Evolutionary conservation across 2,888 invertebrate species (phyloP).

Genomic region (Drosophila mercatorum): DNA sequence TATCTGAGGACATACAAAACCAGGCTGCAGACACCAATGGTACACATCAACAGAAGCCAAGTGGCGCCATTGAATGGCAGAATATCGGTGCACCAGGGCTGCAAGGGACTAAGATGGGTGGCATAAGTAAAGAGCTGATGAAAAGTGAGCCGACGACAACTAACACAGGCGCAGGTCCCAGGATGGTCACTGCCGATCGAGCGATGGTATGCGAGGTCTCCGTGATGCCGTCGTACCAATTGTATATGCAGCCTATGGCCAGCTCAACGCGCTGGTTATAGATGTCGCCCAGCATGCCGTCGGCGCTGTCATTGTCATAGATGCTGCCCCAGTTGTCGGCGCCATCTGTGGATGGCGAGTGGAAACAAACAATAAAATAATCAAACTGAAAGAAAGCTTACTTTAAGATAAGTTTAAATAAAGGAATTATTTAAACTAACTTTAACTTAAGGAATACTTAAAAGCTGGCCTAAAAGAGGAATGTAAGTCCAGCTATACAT

Average conservation of each 20-base stretch:
- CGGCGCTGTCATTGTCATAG: constrained; percentile 78
- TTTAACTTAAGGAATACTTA: too few relatives aligned
- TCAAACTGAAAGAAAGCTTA: background rate
- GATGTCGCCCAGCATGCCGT: constrained; percentile 82
- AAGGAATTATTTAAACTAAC: too few relatives aligned
- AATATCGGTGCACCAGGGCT: constrained; percentile 79
- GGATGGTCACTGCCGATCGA: constrained; percentile 81
- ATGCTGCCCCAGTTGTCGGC: constrained; percentile 83
- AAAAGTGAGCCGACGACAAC: background rate
- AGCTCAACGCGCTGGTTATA: constrained; percentile 80
- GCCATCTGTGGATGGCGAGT: constrained; percentile 67
- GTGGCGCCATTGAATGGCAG: constrained; percentile 75
- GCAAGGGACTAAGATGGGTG: constrained; percentile 61
- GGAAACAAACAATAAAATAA: background rate
- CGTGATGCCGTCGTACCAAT: constrained; percentile 82
- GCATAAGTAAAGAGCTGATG: background rate
- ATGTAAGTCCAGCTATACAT: too few relatives aligned
- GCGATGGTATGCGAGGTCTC: constrained; percentile 82
- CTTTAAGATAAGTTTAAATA: too few relatives aligned
- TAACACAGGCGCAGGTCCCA: constrained; percentile 82
- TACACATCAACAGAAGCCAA: constrained; percentile 71
- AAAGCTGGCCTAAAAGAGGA: too few relatives aligned
- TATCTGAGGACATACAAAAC: constrained; percentile 70
- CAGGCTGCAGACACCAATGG: constrained; percentile 68
- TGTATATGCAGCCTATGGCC: constrained; percentile 83